phyloP scores from a whole-genome alignment of 2,797 vertebrate genomes.

The Hemitrygon akajei region DNA sequence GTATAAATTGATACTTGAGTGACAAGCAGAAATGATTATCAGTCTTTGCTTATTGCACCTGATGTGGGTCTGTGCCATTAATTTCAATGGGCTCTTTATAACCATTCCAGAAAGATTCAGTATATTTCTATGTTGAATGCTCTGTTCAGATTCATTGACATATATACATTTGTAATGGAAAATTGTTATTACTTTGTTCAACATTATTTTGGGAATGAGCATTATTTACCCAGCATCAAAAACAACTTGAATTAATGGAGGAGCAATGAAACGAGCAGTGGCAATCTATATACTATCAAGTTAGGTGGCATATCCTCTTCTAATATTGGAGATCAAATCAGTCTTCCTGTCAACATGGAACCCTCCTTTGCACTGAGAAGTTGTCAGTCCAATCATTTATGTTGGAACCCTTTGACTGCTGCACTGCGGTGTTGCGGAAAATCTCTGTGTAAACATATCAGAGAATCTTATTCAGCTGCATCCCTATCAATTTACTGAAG shows the following conservation, averaged over 20 bases:
- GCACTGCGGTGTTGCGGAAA: slow-evolving; percentile 53
- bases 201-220: slow-evolving; percentile 54
- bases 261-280: slow-evolving; percentile 48
- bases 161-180: slow-evolving; percentile 51
- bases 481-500: not conserved
- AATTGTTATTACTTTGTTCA: slow-evolving; percentile 53
- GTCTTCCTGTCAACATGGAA: slow-evolving; percentile 56
- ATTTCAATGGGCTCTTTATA: slow-evolving; percentile 55
- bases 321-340: slow-evolving; percentile 60
- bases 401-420: slow-evolving; percentile 43
- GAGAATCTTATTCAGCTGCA: not conserved
- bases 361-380: slow-evolving; percentile 48
- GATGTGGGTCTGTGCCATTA: slow-evolving; percentile 39
- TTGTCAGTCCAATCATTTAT: slow-evolving; percentile 57
- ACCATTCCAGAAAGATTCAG: slow-evolving; percentile 52
- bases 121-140: slow-evolving; percentile 49
- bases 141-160: slow-evolving; percentile 52
- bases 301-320: slow-evolving; percentile 58
- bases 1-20: not conserved
- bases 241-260: slow-evolving; percentile 49
- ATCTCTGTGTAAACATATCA: slow-evolving; percentile 52
- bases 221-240: slow-evolving; percentile 56
- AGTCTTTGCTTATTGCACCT: not conserved
- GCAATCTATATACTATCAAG: slow-evolving; percentile 55
- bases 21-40: slow-evolving; percentile 1